Percentiles rank a stretch among this genome's conserved stretches.
Evolutionary conservation across 2,888 invertebrate genomes (phyloP).

Genomic region (Anaspis maculata): DNA sequence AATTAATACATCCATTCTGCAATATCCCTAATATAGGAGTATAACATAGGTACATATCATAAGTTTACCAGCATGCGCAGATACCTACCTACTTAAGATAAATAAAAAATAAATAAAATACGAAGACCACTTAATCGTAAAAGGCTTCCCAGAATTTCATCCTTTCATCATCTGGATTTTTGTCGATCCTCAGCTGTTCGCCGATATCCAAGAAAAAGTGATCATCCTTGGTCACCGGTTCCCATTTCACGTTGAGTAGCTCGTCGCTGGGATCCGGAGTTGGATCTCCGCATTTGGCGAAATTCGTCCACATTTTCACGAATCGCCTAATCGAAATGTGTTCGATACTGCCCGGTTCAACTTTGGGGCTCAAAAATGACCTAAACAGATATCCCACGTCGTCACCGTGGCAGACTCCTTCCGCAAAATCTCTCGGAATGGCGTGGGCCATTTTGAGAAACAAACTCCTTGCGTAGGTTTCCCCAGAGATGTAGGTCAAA

Average conservation of each 20-base stretch:
- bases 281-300: slow-evolving; percentile 31
- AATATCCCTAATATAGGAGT: no score
- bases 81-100: no score
- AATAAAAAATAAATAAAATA: no score
- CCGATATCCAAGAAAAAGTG: slow-evolving; percentile 30
- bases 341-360: slow-evolving; percentile 20
- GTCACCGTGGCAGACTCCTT: slow-evolving; percentile 32
- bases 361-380: slow-evolving; percentile 19
- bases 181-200: slow-evolving; percentile 21
- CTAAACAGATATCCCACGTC: slow-evolving; percentile 32
- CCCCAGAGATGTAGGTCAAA: slow-evolving; percentile 21
- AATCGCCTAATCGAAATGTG: slow-evolving; percentile 28
- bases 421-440: slow-evolving; percentile 16
- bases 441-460: slow-evolving; percentile 13
- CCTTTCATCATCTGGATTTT: slow-evolving; percentile 27
- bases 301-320: slow-evolving; percentile 35
- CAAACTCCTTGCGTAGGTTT: slow-evolving; percentile 13
- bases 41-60: no score
- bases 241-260: slow-evolving; percentile 27
- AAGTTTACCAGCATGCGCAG: no score
- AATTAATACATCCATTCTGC: no score
- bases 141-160: slow-evolving; percentile 32
- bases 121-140: no score
- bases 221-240: slow-evolving; percentile 21
- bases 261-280: slow-evolving; percentile 23